phyloP scores from a whole-genome alignment of 2,113 vertebrate genomes.

The Xiphorhynchus elegans region DNA sequence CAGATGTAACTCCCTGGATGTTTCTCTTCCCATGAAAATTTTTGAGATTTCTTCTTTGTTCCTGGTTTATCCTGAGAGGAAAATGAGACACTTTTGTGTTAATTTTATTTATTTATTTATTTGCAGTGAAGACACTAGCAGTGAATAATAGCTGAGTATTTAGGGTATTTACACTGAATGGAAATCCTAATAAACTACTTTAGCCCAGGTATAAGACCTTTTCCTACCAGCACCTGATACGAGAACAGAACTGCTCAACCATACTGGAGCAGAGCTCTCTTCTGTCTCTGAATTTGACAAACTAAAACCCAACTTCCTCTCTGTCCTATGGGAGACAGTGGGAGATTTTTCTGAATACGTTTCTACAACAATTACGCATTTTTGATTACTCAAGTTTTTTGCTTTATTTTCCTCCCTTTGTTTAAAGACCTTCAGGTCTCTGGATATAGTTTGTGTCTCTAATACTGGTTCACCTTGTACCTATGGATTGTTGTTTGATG shows the following conservation, averaged over 20 bases:
- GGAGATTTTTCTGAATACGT: not conserved
- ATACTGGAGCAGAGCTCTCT: not conserved
- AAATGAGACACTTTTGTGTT: not conserved
- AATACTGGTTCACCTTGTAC: not conserved
- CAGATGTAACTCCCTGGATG: not conserved
- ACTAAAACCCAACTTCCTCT: rapidly evolving
- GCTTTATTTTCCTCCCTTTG: not conserved
- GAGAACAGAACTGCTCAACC: not conserved
- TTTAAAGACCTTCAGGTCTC: not conserved
- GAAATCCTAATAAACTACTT: not conserved
- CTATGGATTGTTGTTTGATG: not conserved
- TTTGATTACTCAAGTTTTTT: not conserved
- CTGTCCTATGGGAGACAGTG: not conserved
- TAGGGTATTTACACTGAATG: not conserved
- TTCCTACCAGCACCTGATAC: rapidly evolving
- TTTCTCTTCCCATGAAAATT: not conserved
- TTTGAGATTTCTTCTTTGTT: not conserved
- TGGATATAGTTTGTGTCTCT: not conserved
- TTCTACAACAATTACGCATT: not conserved
- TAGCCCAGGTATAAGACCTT: not conserved
- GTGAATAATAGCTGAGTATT: not conserved
- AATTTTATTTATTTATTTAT: not conserved
- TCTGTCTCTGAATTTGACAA: not conserved
- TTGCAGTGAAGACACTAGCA: not conserved
- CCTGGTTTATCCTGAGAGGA: not conserved